Evolutionary conservation across 2,888 invertebrate genomes (phyloP).

Genomic region (Melinaea marsaeus): DNA sequence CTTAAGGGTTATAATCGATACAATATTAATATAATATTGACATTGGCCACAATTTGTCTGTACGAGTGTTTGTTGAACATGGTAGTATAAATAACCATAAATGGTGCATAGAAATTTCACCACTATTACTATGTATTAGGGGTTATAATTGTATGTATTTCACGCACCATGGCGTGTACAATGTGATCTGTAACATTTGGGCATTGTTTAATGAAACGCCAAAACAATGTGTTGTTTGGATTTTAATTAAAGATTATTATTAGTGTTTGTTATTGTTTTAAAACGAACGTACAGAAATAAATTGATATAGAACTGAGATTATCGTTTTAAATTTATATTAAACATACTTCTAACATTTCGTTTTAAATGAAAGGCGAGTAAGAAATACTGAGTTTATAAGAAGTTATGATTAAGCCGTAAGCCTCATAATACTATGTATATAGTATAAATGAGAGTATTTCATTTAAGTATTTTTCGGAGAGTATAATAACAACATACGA

Average conservation of each 20-base stretch:
- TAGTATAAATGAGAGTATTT: not conserved
- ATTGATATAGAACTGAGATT: not conserved
- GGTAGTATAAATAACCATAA: slow-evolving; percentile 37
- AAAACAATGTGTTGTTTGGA: slow-evolving; percentile 22
- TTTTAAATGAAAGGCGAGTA: too few relatives aligned
- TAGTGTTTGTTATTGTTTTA: not conserved
- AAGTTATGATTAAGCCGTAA: slow-evolving; percentile 13
- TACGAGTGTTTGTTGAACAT: slow-evolving; percentile 51
- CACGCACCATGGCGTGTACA: slow-evolving; percentile 33
- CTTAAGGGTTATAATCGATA: not conserved
- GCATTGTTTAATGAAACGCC: slow-evolving; percentile 30
- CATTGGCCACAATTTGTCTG: slow-evolving; percentile 46
- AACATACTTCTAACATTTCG: too few relatives aligned
- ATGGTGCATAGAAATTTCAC: slow-evolving; percentile 10
- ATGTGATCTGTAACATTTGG: slow-evolving; percentile 36
- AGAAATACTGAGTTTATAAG: slow-evolving; percentile 12
- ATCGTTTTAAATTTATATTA: too few relatives aligned
- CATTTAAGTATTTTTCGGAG: too few relatives aligned
- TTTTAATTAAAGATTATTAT: slow-evolving; percentile 15
- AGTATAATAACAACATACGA: too few relatives aligned
- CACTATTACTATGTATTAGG: slow-evolving; percentile 15
- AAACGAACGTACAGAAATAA: not conserved
- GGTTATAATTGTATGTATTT: slow-evolving; percentile 4
- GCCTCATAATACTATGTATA: not conserved
- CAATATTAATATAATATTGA: slow-evolving; percentile 20